phyloP scores from a whole-genome alignment of 2,797 vertebrate species.

The Sylvia borin region DNA sequence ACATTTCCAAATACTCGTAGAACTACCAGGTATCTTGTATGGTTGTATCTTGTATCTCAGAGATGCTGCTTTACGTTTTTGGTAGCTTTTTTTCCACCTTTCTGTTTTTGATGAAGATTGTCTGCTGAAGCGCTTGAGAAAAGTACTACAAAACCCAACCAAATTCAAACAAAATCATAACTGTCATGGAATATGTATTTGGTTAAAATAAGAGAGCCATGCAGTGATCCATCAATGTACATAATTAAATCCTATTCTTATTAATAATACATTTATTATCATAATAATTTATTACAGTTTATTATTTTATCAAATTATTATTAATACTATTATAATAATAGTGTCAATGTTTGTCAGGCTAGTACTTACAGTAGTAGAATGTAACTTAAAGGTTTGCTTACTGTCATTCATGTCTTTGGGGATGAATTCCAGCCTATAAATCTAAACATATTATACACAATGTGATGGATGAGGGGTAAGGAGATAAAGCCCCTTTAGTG shows the following conservation, averaged over 20 bases:
- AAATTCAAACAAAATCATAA: background rate
- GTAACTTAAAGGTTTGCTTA: background rate
- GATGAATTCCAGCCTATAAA: background rate
- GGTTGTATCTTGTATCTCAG: background rate
- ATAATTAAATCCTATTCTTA: background rate
- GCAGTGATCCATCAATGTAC: background rate
- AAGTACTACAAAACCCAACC: background rate
- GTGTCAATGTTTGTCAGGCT: background rate
- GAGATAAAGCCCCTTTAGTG: background rate
- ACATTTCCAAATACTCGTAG: background rate
- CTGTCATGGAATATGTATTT: background rate
- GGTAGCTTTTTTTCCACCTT: accelerated
- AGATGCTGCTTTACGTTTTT: background rate
- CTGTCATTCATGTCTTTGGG: background rate
- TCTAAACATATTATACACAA: background rate
- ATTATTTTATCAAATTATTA: background rate
- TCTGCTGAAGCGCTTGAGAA: background rate
- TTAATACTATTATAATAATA: background rate
- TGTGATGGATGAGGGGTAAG: background rate
- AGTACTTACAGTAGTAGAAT: background rate
- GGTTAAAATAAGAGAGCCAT: background rate
- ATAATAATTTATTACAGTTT: too few relatives aligned
- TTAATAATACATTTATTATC: background rate
- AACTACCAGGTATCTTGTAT: background rate
- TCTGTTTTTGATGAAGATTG: background rate